Evolutionary conservation across 2,888 invertebrate genomes (phyloP), one percentile per base, ranked within the genome.

Genomic region (Balanococcus diminutus): DNA sequence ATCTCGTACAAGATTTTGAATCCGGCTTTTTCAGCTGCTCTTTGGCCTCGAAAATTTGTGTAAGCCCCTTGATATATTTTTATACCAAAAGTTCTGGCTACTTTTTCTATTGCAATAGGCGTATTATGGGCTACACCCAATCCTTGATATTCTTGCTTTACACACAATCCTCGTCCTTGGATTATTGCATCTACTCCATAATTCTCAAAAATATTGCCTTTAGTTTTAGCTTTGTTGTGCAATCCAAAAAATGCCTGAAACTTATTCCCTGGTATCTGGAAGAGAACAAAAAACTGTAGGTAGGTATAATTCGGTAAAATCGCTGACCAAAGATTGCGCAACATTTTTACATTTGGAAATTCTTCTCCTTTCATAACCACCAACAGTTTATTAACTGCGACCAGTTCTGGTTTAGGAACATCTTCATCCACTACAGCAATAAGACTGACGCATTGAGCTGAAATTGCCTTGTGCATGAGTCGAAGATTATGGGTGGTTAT

Each of bases 401-500:
- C 86, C 11, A 87, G 81, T 67, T 75, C 61, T 1, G 79, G 75
- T 46, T 72, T 51, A 9, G 82, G 85, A 56, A 42, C 75, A 31
- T 86, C 86, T 16, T 84, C 84, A 86, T 87, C 86, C 2, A 82
- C 14, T 14, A 87, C 67, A 1, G 87, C 87, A 39, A 87, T 75
- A 2, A 87, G n/a, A 25, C 82, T 51, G 22, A 87, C 5, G n/a
- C 56, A 67, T 31, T 83, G 81, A 16, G 28, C 46, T 2, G 87
- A 51, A 56, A 82, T 51, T 25, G 28, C 46, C 14, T 2, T 46
- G 22, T 22, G 25, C 14, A 81, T 8, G 28, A 11, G 79, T 79
- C 72, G 81, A 61, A 81, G 86, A 28, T 46, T 86, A 42, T 51
- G 36, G 9, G 67, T 22, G 32, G 86, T 86, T 8, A 86, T 16